A percentile compares a stretch with the other conserved stretches of the same genome.
phyloP scores from a whole-genome alignment of 2,888 invertebrate genomes.

The Plemyria rubiginata region DNA sequence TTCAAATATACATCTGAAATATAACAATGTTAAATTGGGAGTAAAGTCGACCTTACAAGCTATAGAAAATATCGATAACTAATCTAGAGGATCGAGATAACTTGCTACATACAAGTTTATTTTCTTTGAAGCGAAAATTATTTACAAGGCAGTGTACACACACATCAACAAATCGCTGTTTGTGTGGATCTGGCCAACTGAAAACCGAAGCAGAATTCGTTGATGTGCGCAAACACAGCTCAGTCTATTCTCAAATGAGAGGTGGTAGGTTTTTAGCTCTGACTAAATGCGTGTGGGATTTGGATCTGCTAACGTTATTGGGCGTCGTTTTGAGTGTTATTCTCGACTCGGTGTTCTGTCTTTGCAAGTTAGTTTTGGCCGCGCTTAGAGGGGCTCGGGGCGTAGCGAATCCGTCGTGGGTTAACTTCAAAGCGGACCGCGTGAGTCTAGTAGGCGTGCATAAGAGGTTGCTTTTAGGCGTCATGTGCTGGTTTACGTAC shows the following conservation, averaged over 20 bases:
- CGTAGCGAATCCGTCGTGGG: conserved; percentile 72
- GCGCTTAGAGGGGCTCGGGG: conserved; percentile 74
- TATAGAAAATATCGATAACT: conserved; percentile 23
- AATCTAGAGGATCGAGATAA: conserved; percentile 38
- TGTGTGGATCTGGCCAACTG: conserved; percentile 10
- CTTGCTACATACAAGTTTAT: conserved; percentile 36
- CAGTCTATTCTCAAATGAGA: conserved; percentile 54
- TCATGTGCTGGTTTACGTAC: conserved; percentile 50
- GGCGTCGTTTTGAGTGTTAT: conserved; percentile 64
- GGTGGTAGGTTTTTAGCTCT: conserved; percentile 73
- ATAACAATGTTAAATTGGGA: conserved; percentile 41
- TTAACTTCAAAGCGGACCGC: conserved; percentile 69
- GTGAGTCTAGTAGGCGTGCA: conserved; percentile 72
- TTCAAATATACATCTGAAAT: conserved; percentile 53
- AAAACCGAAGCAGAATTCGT: conserved; percentile 14
- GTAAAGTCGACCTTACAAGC: conserved; percentile 44
- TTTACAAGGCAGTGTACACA: conserved; percentile 18
- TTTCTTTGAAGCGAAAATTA: conserved; percentile 35
- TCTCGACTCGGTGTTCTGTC: conserved; percentile 61
- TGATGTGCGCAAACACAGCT: conserved; percentile 22
- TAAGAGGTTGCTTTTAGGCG: conserved; percentile 64
- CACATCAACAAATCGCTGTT: conserved; percentile 32
- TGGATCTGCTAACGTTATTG: conserved; percentile 67
- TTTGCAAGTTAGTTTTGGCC: conserved; percentile 63
- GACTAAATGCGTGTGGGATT: conserved; percentile 69